These are phyloP conservation scores for Ploceus nigricollis DNA, from an alignment of 2,113 vertebrate genomes.

Conservation along the genomic window DNA sequence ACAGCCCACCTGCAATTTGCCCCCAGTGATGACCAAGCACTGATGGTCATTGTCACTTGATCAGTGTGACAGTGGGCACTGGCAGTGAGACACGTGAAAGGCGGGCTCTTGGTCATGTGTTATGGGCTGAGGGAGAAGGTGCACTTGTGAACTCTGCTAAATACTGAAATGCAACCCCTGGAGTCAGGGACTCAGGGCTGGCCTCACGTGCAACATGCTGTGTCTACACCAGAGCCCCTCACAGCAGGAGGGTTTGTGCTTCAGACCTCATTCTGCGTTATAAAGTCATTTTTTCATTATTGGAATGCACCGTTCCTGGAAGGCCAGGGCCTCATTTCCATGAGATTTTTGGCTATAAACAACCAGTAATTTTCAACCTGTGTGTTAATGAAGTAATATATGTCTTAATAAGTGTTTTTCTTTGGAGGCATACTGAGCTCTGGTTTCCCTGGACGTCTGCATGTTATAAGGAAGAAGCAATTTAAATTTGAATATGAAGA, in stretches of 20 bases:
- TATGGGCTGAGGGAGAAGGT: neutral
- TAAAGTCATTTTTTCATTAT: neutral
- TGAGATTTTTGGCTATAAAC: neutral
- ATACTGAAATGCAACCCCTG: neutral
- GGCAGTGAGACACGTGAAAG: fast-evolving
- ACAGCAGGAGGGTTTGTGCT: neutral
- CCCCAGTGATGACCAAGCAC: neutral
- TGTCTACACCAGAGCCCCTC: neutral
- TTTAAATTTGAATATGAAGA: neutral
- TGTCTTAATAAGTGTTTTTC: neutral
- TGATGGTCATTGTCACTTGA: neutral
- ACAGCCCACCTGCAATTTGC: neutral
- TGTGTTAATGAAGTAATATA: neutral
- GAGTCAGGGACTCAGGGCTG: fast-evolving
- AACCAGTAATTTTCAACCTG: neutral
- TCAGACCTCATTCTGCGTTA: neutral
- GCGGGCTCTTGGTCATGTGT: neutral
- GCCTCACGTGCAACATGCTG: fast-evolving
- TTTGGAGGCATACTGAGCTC: neutral
- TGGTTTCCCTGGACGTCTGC: neutral
- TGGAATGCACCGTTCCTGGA: neutral
- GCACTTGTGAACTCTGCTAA: neutral
- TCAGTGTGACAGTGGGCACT: neutral
- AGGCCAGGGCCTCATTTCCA: neutral
- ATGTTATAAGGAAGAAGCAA: neutral